Conservation (phyloP, 1,140 invertebrate genomes). For the Ceratosolen solmsi region DNA sequence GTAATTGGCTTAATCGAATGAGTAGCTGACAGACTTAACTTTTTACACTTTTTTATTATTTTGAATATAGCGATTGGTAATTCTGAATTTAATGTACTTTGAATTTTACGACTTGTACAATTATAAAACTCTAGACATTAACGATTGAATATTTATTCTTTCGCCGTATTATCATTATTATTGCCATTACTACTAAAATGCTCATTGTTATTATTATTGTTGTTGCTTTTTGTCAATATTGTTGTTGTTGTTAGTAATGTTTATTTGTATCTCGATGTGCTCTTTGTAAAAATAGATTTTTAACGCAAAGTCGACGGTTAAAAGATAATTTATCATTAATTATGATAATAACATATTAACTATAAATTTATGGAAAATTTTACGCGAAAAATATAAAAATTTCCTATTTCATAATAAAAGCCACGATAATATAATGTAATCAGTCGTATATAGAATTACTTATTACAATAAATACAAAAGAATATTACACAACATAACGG, state of each 20-base stretch:
- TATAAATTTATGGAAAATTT: too few relatives aligned
- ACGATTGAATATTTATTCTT: conserved; percentile 1
- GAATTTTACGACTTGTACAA: neutral
- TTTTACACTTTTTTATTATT: neutral
- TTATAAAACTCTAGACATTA: neutral
- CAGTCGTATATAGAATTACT: too few relatives aligned
- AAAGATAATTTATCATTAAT: neutral
- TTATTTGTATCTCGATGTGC: too few relatives aligned
- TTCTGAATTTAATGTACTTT: neutral
- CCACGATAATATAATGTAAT: too few relatives aligned
- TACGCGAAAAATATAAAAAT: too few relatives aligned
- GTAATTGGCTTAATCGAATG: neutral
- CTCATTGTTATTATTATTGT: too few relatives aligned
- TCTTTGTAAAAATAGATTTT: neutral
- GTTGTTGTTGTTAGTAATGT: too few relatives aligned
- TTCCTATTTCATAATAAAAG: too few relatives aligned
- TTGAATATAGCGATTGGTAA: neutral
- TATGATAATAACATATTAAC: too few relatives aligned
- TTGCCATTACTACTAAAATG: neutral
- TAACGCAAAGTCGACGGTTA: neutral
- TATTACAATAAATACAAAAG: too few relatives aligned
- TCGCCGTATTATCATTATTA: neutral
- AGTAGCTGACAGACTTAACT: neutral
- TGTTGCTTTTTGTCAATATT: too few relatives aligned
- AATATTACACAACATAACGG: too few relatives aligned